Base-by-base conservation (phyloP, 2,888 invertebrate genomes). In the Phalangium opilio region DNA sequence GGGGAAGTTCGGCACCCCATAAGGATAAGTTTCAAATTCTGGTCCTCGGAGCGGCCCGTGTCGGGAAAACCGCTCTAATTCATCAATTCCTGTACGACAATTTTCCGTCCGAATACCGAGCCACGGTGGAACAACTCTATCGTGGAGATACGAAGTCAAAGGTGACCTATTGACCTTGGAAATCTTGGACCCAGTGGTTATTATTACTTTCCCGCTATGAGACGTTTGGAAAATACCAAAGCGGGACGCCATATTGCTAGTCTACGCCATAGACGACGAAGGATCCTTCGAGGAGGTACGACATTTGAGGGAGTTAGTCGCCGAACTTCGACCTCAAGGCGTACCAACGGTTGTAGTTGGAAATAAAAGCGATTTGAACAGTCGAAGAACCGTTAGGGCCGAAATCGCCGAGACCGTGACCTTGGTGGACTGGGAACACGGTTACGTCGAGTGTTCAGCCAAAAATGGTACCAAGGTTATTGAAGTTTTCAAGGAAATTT, bases 221-320 rank as follows among this genome's bases (percentile, higher is more conserved):
- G 59, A 56, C 58, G 53, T 60, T 35, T 56, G 17, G 55, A 53
- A 3, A 54, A 55, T 15, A 50, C 52, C 20, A 56, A 48, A 15
- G 55, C 83, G 57, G n/a, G 81, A 81, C 62, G 65, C 81, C 19
- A 85, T 84, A 68, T 78, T 85, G 51, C 70, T 84, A 54, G 83
- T 83, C 18, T 85, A 83, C 67, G 79, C 81, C 62, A 79, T 85
- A 79, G 83, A 85, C 63, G 81, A 81, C 57, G 73, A 81, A 27
- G 83, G 83, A 64, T 83, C 83, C 0, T 84, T 83, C 63, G 83
- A 84, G 60, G 84, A 84, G 66, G 83, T 83, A 44, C 77, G 82
- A 55, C 75, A 83, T 43, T 71, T 85, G 49, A 71, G 83, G 41
- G 82, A 84, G 60, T 81, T 83, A 69, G 82, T 84, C 63, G 68